Evolutionary conservation across 2,113 vertebrate genomes (phyloP).

Genomic region (Periophthalmus modestus): DNA sequence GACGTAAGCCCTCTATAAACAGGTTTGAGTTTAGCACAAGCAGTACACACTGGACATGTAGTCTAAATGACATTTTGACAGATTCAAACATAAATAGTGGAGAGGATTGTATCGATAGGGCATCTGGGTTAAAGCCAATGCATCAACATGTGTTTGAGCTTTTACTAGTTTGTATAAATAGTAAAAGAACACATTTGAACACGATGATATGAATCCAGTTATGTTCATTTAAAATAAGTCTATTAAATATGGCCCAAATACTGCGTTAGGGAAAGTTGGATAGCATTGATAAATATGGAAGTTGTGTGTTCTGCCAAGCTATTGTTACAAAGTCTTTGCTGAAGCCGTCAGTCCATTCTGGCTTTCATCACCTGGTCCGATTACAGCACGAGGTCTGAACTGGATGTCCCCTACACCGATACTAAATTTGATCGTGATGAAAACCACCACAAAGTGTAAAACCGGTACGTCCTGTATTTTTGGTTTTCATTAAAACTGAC

Average conservation of each 20-base stretch:
- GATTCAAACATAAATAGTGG: neutral
- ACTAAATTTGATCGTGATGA: constrained; percentile 76
- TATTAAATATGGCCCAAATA: neutral
- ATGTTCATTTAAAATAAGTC: no score
- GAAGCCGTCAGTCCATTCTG: constrained; percentile 21
- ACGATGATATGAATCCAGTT: no score
- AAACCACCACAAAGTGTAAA: constrained; percentile 56
- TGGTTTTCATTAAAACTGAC: constrained; percentile 73
- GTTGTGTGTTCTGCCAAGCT: constrained; percentile 3
- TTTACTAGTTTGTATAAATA: neutral
- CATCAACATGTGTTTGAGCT: neutral
- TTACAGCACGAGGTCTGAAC: constrained; percentile 44
- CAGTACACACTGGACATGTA: neutral
- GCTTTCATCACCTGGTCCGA: constrained; percentile 65
- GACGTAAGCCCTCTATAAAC: no score
- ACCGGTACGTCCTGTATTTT: constrained; percentile 51
- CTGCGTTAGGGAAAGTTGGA: neutral
- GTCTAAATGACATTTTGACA: neutral
- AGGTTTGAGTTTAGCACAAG: no score
- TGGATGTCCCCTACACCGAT: constrained; percentile 44
- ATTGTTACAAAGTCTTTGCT: constrained; percentile 7
- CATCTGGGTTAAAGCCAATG: neutral
- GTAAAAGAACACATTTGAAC: no score
- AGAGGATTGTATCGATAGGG: neutral
- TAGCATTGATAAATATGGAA: neutral